These are phyloP conservation scores for Epinephelus fuscoguttatus DNA, from an alignment of 2,113 vertebrate genomes.

Conservation along the genomic window DNA sequence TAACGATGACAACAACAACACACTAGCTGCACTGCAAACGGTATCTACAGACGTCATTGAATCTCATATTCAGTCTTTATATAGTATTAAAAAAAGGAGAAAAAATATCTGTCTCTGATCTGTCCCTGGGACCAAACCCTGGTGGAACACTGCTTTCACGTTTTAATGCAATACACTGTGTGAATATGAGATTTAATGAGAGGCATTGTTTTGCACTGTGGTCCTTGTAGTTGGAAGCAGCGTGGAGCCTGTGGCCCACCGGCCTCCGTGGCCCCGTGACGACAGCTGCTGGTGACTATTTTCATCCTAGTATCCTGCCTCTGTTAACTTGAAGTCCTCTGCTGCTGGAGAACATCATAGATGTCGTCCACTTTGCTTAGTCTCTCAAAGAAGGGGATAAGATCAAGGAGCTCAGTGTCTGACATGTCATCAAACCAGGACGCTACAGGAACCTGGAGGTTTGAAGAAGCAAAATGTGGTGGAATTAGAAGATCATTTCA, in stretches of 20 bases:
- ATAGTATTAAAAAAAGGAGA: not conserved
- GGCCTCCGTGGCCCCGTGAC: slow-evolving; percentile 80
- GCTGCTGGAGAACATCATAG: slow-evolving; percentile 92
- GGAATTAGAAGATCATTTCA: not conserved
- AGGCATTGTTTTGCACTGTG: slow-evolving; percentile 60
- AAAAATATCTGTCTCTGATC: not conserved
- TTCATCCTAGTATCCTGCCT: slow-evolving; percentile 24
- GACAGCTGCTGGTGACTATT: slow-evolving; percentile 58
- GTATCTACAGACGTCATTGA: slow-evolving; percentile 44
- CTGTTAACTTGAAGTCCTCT: slow-evolving; percentile 91
- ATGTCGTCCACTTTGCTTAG: slow-evolving; percentile 94
- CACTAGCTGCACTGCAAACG: slow-evolving; percentile 59
- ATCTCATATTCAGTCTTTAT: slow-evolving; percentile 42
- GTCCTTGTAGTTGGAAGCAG: slow-evolving; percentile 79
- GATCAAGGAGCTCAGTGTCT: slow-evolving; percentile 95
- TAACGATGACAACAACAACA: slow-evolving; percentile 38
- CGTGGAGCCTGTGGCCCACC: slow-evolving; percentile 65
- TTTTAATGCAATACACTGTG: not conserved
- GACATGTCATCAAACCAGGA: slow-evolving; percentile 99
- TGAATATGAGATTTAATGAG: slow-evolving; percentile 38
- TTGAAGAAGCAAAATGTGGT: not conserved
- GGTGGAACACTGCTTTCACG: not conserved
- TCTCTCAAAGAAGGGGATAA: slow-evolving; percentile 97
- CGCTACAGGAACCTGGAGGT: slow-evolving; percentile 91
- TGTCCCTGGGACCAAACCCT: not conserved